Conservation (phyloP, 2,113 vertebrate genomes). For the Numida meleagris region DNA sequence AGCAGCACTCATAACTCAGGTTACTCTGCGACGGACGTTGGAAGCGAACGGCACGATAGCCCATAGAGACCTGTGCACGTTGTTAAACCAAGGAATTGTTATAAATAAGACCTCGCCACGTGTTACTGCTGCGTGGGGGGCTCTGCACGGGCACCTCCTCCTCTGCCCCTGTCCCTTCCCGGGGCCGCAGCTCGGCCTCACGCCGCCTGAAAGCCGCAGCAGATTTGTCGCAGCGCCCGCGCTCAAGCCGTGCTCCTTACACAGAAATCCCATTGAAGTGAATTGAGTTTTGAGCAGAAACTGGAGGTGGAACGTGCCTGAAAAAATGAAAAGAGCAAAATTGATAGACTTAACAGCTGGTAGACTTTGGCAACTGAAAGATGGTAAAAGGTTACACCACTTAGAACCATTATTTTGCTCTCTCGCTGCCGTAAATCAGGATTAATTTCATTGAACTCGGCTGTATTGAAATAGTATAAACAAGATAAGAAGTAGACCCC, state of each 20-base stretch:
- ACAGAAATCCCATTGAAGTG: not conserved
- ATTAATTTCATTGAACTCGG: not conserved
- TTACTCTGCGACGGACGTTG: not conserved
- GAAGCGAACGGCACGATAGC: not conserved
- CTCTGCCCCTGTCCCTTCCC: rapidly evolving
- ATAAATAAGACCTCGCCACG: not conserved
- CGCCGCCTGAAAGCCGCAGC: not conserved
- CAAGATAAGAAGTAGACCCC: not conserved
- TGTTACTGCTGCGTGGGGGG: not conserved
- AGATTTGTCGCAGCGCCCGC: rapidly evolving
- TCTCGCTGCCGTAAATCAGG: not conserved
- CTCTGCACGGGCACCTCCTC: not conserved
- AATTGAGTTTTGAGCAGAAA: not conserved
- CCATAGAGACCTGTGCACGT: not conserved
- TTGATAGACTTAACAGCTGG: not conserved
- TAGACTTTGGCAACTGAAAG: not conserved
- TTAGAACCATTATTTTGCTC: not conserved
- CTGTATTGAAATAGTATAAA: not conserved
- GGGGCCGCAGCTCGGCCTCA: not conserved
- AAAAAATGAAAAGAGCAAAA: not conserved
- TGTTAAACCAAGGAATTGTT: conserved; percentile 11
- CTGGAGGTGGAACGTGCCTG: not conserved
- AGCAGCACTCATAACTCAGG: not conserved
- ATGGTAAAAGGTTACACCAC: not conserved
- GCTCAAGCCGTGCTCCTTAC: not conserved